Conservation (phyloP, 2,888 invertebrate genomes). For the Meloe dianella region DNA sequence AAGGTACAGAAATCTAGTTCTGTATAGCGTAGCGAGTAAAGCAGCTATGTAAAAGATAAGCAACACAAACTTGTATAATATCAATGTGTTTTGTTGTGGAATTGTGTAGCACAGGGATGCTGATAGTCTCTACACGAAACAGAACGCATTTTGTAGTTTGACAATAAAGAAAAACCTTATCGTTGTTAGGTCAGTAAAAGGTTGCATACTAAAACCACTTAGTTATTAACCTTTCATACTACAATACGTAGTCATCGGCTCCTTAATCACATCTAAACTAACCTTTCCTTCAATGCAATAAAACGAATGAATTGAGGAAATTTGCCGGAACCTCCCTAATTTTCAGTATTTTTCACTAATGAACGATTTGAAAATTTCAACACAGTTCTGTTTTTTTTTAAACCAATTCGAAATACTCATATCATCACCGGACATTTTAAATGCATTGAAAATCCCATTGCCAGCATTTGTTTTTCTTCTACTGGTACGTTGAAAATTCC, state of each 20-base stretch:
- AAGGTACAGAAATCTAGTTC: conserved; percentile 35
- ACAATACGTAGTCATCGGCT: conserved; percentile 43
- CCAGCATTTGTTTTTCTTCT: background rate
- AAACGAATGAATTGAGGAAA: conserved; percentile 10
- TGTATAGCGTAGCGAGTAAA: conserved; percentile 43
- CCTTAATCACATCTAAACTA: conserved; percentile 47
- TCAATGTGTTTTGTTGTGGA: conserved; percentile 39
- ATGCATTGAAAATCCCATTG: background rate
- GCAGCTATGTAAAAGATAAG: conserved; percentile 48
- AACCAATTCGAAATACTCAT: conserved; percentile 3
- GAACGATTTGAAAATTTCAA: background rate
- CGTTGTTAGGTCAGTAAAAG: conserved; percentile 52
- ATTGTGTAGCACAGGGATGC: conserved; percentile 26
- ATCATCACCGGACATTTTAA: background rate
- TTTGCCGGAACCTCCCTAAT: background rate
- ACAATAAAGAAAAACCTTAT: conserved; percentile 50
- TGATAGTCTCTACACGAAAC: conserved; percentile 27
- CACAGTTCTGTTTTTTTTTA: background rate
- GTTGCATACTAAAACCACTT: conserved; percentile 52
- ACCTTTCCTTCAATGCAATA: conserved; percentile 36
- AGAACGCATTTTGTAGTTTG: conserved; percentile 39
- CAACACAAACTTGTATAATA: conserved; percentile 34
- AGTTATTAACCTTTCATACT: conserved; percentile 54
- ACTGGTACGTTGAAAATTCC: background rate
- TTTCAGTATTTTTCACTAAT: conserved; percentile 7